phyloP scores from a whole-genome alignment of 2,113 vertebrate genomes.

The Trematomus loennbergii region DNA sequence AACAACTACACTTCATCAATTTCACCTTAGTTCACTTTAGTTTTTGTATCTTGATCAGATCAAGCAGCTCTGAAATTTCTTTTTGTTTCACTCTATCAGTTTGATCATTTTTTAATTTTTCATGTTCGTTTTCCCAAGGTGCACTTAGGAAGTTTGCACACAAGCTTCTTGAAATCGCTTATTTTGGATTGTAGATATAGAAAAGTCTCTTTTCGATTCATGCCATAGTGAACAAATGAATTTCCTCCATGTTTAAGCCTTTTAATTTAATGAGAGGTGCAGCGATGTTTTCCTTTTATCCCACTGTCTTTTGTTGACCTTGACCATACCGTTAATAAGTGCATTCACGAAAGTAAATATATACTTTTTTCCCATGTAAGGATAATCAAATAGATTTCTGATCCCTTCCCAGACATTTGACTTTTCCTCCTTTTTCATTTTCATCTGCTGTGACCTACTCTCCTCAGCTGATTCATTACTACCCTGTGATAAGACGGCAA shows the following conservation, averaged over 20 bases:
- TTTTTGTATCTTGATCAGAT: neutral
- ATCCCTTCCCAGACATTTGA: conserved; percentile 31
- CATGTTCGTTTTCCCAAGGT: neutral
- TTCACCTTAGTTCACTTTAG: neutral
- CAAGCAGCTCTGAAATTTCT: neutral
- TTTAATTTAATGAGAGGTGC: neutral
- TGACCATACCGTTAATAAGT: neutral
- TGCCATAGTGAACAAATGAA: neutral
- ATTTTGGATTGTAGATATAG: neutral
- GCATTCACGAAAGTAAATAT: conserved; percentile 1
- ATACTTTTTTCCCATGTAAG: neutral
- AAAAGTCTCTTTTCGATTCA: neutral
- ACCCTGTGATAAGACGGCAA: conserved; percentile 44
- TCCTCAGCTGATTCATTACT: conserved; percentile 56
- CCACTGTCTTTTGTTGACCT: conserved; percentile 10
- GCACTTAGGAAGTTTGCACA: neutral
- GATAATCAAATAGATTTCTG: conserved; percentile 25
- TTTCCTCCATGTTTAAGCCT: neutral
- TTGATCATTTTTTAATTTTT: neutral
- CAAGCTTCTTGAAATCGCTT: neutral
- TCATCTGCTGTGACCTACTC: conserved; percentile 52
- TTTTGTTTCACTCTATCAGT: neutral
- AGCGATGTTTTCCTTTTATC: neutral
- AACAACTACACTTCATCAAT: neutral
- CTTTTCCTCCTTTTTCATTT: conserved; percentile 59